Conservation (phyloP, 2,888 invertebrate species). For the Conomelus anceps region DNA sequence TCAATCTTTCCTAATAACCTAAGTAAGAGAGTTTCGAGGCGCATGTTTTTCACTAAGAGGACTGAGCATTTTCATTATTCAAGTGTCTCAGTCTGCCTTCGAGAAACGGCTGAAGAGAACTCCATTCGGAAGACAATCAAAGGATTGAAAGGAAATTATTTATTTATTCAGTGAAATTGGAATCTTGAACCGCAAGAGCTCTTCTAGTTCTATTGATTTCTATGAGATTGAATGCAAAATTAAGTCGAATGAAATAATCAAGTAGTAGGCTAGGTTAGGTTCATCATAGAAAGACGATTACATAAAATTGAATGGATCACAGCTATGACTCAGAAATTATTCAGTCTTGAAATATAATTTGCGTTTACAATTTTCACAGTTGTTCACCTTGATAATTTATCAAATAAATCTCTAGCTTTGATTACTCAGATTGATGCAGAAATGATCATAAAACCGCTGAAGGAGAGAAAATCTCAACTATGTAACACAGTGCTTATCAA, state of each 20-base stretch:
- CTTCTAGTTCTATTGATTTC: background rate
- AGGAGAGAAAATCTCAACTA: too few relatives aligned
- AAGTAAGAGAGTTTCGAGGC: background rate
- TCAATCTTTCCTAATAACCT: too few relatives aligned
- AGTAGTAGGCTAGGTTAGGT: background rate
- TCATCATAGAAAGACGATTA: background rate
- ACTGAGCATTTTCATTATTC: background rate
- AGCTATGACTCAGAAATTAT: too few relatives aligned
- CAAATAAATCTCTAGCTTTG: too few relatives aligned
- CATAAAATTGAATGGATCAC: background rate
- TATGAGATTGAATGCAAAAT: background rate
- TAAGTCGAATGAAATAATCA: background rate
- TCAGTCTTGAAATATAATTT: too few relatives aligned
- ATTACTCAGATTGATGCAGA: too few relatives aligned
- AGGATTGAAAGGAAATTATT: background rate
- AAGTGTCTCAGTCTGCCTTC: background rate
- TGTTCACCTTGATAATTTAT: too few relatives aligned
- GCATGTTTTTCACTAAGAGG: background rate
- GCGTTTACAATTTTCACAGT: too few relatives aligned
- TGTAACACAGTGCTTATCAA: too few relatives aligned
- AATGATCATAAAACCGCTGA: too few relatives aligned
- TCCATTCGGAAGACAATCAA: background rate
- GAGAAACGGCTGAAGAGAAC: background rate
- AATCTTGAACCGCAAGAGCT: background rate
- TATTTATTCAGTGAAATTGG: background rate